Percentiles rank a stretch among this genome's conserved stretches.
Evolutionary conservation across 2,113 vertebrate species (phyloP).

Genomic region (Thamnophis sirtalis): DNA sequence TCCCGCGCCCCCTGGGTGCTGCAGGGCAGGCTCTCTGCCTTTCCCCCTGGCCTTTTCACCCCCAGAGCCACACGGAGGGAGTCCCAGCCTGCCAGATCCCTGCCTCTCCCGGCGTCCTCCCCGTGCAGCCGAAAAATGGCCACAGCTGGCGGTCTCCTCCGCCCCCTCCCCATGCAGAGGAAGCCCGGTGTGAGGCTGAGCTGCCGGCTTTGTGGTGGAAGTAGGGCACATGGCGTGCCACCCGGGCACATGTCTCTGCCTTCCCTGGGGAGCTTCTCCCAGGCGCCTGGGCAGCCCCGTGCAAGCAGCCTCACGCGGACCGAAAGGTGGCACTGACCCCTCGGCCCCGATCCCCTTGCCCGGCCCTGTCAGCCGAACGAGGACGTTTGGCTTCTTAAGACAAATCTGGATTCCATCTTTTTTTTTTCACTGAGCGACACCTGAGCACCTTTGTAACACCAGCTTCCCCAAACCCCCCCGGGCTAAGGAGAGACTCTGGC

Average conservation of each 20-base stretch:
- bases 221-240: background rate
- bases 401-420: too few species aligned
- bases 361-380: background rate
- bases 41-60: background rate
- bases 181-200: background rate
- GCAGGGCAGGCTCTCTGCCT: too few species aligned
- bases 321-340: background rate
- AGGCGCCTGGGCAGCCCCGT: background rate
- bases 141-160: background rate
- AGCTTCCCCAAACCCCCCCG: background rate
- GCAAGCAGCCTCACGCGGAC: background rate
- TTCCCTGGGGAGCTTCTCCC: background rate
- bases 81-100: background rate
- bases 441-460: background rate
- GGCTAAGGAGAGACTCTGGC: background rate
- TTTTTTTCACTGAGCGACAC: background rate
- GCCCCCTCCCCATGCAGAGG: background rate
- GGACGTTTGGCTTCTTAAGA: too few species aligned
- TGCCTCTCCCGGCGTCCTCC: too few species aligned
- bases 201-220: background rate
- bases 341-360: background rate
- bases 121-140: too few species aligned
- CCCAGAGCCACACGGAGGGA: background rate
- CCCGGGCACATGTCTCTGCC: background rate
- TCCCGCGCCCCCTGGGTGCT: too few species aligned